Conservation (phyloP, 2,113 vertebrate species). For the Carassius gibelio region DNA sequence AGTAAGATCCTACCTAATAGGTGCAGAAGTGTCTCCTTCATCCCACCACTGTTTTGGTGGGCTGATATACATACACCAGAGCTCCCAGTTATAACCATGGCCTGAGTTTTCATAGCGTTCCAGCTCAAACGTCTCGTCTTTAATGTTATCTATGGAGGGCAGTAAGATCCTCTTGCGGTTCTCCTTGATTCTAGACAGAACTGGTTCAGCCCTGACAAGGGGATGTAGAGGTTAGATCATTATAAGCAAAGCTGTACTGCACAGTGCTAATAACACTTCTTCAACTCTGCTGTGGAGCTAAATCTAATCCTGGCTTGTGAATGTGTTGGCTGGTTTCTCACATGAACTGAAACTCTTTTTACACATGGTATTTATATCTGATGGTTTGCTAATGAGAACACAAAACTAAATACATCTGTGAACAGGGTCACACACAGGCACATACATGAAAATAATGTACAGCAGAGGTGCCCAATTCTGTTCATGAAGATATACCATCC, state of each 20-base stretch:
- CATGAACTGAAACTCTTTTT: neutral
- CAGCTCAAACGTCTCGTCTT: conserved; percentile 91
- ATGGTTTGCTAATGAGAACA: neutral
- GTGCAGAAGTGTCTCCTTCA: conserved; percentile 87
- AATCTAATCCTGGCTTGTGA: conserved; percentile 7
- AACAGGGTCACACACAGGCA: neutral
- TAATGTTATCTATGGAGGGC: conserved; percentile 98
- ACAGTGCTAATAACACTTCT: conserved; percentile 17
- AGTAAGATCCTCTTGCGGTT: conserved; percentile 88
- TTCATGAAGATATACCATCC: neutral
- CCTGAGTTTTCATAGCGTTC: conserved; percentile 95
- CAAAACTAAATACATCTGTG: neutral
- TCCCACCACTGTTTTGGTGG: conserved; percentile 98
- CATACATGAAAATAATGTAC: neutral
- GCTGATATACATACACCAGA: conserved; percentile 99
- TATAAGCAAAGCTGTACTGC: neutral
- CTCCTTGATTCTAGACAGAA: conserved; percentile 91
- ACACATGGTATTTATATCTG: neutral
- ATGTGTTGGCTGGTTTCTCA: conserved; percentile 1
- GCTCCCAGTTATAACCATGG: conserved; percentile 97
- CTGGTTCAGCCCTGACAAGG: conserved; percentile 87
- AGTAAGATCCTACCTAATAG: conserved; percentile 83
- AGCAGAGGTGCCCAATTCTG: neutral
- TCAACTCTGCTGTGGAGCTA: conserved; percentile 2
- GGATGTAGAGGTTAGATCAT: conserved; percentile 6